Conservation (phyloP, 2,888 invertebrate species). For the Lasioglossum malachurum region DNA sequence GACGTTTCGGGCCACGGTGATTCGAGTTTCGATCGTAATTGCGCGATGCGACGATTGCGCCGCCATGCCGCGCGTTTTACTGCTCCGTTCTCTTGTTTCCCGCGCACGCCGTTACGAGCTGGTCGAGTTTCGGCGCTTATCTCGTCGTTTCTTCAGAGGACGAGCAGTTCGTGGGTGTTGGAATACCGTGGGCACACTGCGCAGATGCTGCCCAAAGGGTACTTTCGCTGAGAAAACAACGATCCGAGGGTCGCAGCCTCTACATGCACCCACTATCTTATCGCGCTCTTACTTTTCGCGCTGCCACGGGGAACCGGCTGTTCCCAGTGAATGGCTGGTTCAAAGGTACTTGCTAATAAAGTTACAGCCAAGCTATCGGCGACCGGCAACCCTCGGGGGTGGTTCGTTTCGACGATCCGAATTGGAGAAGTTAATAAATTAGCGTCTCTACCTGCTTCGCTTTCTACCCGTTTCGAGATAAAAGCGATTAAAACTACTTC, state of each 20-base stretch:
- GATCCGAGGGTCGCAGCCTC: not conserved
- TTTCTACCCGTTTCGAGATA: not conserved
- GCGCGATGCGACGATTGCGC: conserved; percentile 56
- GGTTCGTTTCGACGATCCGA: not conserved
- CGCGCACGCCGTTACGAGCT: not conserved
- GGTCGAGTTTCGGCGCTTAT: not conserved
- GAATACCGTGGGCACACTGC: not conserved
- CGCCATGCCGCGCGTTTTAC: conserved; percentile 7
- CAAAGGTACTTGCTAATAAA: not conserved
- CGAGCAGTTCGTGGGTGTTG: not conserved
- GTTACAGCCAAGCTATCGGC: not conserved
- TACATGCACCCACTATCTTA: not conserved
- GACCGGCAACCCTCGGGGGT: not conserved
- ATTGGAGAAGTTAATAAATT: conserved; percentile 2
- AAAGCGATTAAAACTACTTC: not conserved
- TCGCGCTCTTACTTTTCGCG: not conserved
- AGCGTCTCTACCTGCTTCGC: not conserved
- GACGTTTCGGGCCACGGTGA: not conserved
- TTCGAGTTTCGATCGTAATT: conserved; percentile 45
- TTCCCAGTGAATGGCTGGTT: not conserved
- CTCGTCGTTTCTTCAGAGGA: not conserved
- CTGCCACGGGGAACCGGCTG: not conserved
- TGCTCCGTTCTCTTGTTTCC: not conserved
- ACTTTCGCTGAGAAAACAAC: not conserved
- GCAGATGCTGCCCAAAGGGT: not conserved